Conservation (phyloP, 2,888 invertebrate genomes). For the Calephelis perditalis region DNA sequence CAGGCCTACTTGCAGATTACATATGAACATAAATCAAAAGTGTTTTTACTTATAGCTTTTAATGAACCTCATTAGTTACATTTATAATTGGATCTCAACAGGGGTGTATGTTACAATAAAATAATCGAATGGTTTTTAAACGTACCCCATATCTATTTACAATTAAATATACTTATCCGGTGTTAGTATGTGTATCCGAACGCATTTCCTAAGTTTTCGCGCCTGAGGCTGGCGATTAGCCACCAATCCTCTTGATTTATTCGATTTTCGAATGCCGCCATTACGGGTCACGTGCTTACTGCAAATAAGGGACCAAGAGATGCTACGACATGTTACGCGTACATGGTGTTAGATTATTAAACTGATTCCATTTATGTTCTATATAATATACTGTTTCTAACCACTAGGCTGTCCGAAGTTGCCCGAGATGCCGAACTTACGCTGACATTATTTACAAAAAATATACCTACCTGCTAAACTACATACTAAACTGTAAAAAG, state of each 20-base stretch:
- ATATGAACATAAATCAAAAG: too few species aligned
- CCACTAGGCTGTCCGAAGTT: too few species aligned
- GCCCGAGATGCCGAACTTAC: too few species aligned
- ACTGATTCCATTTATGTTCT: neutral
- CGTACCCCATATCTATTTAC: slow-evolving; percentile 38
- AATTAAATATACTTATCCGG: slow-evolving; percentile 32
- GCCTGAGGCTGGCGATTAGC: slow-evolving; percentile 52
- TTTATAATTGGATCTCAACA: too few species aligned
- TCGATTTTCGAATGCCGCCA: slow-evolving; percentile 62
- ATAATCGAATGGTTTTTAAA: slow-evolving; percentile 16
- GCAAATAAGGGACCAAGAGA: slow-evolving; percentile 49
- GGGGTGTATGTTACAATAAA: too few species aligned
- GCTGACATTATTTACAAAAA: too few species aligned
- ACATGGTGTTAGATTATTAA: slow-evolving; percentile 37
- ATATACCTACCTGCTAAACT: too few species aligned
- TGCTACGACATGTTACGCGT: slow-evolving; percentile 27
- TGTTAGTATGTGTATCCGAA: slow-evolving; percentile 27
- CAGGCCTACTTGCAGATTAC: too few species aligned
- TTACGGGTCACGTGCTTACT: slow-evolving; percentile 61
- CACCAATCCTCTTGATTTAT: slow-evolving; percentile 70
- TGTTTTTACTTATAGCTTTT: too few species aligned
- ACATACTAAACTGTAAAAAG: too few species aligned
- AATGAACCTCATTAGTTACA: too few species aligned
- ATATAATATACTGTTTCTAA: too few species aligned
- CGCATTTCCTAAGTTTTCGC: slow-evolving; percentile 43